These are phyloP conservation scores for Myotis planiceps DNA, from an alignment of 2,797 vertebrate genomes.

Conservation along the genomic window DNA sequence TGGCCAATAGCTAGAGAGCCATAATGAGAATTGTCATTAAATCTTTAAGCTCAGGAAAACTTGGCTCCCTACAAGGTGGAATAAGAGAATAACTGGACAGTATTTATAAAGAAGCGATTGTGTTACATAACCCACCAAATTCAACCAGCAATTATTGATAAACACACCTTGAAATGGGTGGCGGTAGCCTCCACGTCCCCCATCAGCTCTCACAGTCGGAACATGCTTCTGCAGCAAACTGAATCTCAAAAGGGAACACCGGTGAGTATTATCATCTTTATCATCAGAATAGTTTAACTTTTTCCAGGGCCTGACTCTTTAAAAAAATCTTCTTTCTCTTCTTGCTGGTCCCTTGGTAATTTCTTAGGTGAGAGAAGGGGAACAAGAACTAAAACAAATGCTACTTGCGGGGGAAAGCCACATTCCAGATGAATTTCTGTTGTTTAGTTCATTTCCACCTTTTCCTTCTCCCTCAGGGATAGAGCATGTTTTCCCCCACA, in stretches of 20 bases:
- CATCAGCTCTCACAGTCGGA: background rate
- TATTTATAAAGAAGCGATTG: background rate
- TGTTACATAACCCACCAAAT: background rate
- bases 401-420: background rate
- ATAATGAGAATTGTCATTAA: background rate
- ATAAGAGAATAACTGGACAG: background rate
- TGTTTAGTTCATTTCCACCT: background rate
- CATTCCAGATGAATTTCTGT: conserved; percentile 58
- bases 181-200: background rate
- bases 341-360: conserved; percentile 51
- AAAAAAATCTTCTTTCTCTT: conserved; percentile 39
- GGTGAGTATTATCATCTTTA: background rate
- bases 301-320: background rate
- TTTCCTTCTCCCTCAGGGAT: background rate
- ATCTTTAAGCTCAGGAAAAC: conserved; percentile 19
- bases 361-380: conserved; percentile 38
- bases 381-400: conserved; percentile 52
- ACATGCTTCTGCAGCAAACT: accelerated
- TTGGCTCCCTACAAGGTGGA: background rate
- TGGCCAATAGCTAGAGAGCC: background rate
- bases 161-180: background rate
- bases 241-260: background rate
- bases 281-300: background rate
- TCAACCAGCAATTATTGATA: background rate
- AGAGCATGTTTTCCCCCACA: background rate